Evolutionary conservation across 1,140 invertebrate species (phyloP), one percentile per base, ranked within the genome.

Genomic region (Chrysopa pallens): DNA sequence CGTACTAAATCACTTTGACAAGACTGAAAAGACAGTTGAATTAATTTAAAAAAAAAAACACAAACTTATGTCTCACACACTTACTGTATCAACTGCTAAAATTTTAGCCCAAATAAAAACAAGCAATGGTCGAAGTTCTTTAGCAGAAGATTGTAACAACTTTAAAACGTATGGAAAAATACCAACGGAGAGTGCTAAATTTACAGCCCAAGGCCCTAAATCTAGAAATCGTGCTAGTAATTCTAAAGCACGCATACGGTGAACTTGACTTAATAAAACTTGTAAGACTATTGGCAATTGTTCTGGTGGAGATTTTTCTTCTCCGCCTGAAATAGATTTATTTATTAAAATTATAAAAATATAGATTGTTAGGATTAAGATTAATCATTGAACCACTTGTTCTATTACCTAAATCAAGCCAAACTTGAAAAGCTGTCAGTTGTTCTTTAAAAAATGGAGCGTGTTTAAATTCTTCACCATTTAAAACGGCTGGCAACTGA

Each of bases 31-130:
- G 45, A 42, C 27, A 28, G 7, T 41, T 11, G 39, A 8, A 44
- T 38, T 38, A 38, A 33, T 39, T 46, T 45, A 31, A 42, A 46
- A 31, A 42, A 31, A 42, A 47, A 29, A 43, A 40, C 31, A 28
- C 35, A 17, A 38, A 33, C 46, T 38, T 46, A 39, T 15, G 40
- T 46, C 42, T 15, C 38, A 14, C 6, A 38, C 31, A 73, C 74
- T 73, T 62, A 91, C 89, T 62, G 78, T 80, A 63, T 98, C 95
- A 8, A 98, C 90, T 43, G 93, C 91, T 38, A 98, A 67, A 50
- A 99, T 97, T 70, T 98, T 98, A 6, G 95, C 92, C 95, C 95
- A 99, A 49, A 98, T 97, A 57, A 95, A 97, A 27, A 98, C 90
- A 39, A 99, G 71, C 31, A 94, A 69, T 8, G 91, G 86, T 29